Percentiles rank a stretch among this genome's conserved stretches.
Conservation (phyloP, 2,113 vertebrate species). For the Tringa solitaria region DNA sequence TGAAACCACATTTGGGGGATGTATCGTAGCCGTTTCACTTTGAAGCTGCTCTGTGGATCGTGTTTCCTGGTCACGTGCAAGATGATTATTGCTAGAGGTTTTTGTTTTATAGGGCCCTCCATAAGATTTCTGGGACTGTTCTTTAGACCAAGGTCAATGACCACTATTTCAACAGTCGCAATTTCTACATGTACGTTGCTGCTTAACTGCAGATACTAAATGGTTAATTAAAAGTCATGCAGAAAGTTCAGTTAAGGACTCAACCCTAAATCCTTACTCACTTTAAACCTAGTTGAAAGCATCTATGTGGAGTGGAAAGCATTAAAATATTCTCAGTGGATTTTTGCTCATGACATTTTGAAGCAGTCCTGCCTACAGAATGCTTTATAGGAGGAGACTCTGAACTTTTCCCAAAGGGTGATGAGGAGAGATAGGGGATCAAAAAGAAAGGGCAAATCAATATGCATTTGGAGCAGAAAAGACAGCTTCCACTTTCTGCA, state of each 20-base stretch:
- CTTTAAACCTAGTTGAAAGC: not conserved
- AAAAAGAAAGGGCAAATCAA: constrained; percentile 65
- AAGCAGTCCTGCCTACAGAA: constrained; percentile 27
- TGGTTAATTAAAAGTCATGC: not conserved
- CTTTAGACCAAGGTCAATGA: not conserved
- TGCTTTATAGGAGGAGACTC: constrained; percentile 8
- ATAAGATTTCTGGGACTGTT: not conserved
- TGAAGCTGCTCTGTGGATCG: not conserved
- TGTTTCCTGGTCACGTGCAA: not conserved
- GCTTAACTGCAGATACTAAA: not conserved
- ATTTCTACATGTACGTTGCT: not conserved
- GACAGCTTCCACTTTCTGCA: constrained; percentile 18
- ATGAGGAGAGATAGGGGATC: constrained; percentile 30
- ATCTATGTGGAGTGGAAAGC: not conserved
- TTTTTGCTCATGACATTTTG: constrained; percentile 24
- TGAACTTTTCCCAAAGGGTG: constrained; percentile 50
- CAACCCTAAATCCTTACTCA: not conserved
- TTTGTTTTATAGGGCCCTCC: not conserved
- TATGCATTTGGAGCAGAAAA: constrained; percentile 43
- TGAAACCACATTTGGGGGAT: not conserved
- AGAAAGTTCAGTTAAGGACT: constrained; percentile 20
- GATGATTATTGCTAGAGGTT: not conserved
- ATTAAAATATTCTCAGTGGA: not conserved
- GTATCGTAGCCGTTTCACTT: not conserved
- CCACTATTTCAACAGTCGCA: not conserved